These are phyloP conservation scores for Plumapathes pennacea DNA, from an alignment of 92 coral and sea anemone genomes.

Conservation along the genomic window DNA sequence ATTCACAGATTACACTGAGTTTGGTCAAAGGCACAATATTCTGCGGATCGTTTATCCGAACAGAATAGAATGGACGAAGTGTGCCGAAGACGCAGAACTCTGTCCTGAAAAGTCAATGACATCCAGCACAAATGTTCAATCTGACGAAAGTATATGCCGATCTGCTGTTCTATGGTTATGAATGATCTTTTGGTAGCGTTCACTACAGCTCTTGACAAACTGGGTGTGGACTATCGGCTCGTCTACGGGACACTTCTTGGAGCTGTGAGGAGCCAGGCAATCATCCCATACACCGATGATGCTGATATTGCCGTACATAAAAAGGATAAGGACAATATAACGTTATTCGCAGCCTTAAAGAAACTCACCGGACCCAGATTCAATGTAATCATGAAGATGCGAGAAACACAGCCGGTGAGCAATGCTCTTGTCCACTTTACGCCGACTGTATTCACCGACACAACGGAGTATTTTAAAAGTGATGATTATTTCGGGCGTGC, in stretches of 20 bases:
- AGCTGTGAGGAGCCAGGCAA: constrained; percentile 45
- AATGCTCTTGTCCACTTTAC: constrained; percentile 6
- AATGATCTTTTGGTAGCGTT: constrained; percentile 18
- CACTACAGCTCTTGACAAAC: constrained; percentile 7
- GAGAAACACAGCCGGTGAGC: constrained; percentile 3
- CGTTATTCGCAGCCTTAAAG: background rate
- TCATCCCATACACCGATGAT: constrained; percentile 48
- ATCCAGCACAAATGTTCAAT: constrained; percentile 1
- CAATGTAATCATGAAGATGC: constrained; percentile 4
- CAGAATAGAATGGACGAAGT: constrained; percentile 43
- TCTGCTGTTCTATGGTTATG: constrained; percentile 34
- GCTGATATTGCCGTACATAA: constrained; percentile 26
- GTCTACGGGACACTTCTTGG: constrained; percentile 58
- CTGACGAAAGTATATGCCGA: constrained; percentile 16
- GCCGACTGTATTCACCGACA: background rate
- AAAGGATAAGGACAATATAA: constrained; percentile 3
- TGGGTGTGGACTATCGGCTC: constrained; percentile 46
- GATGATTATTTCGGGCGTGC: no score
- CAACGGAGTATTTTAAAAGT: background rate
- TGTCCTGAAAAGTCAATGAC: constrained; percentile 42
- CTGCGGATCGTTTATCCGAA: constrained; percentile 40
- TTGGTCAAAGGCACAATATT: constrained; percentile 24
- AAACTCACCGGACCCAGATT: constrained; percentile 2
- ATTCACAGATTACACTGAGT: constrained; percentile 33
- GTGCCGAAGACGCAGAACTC: constrained; percentile 17